A percentile compares a stretch with the other conserved stretches of the same genome.
Evolutionary conservation across 2,113 vertebrate genomes (phyloP).

Genomic region (Hirundichthys speculiger): DNA sequence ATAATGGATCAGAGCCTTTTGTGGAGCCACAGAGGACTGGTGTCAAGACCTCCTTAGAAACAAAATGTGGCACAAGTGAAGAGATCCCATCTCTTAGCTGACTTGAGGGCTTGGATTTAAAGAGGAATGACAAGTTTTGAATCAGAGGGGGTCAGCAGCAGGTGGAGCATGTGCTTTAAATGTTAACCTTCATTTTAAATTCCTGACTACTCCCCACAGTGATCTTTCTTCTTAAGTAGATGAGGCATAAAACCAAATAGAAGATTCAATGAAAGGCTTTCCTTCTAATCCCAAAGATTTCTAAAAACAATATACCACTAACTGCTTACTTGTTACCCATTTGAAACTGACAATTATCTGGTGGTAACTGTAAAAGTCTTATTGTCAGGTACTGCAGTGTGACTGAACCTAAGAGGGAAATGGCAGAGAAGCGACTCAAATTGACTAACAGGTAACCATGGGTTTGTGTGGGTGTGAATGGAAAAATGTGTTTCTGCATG

Average conservation of each 20-base stretch:
- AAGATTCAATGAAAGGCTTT: neutral
- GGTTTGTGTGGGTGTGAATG: constrained; percentile 16
- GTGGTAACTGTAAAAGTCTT: constrained; percentile 29
- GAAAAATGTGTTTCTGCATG: constrained; percentile 19
- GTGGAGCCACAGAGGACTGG: neutral
- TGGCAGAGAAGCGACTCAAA: constrained; percentile 29
- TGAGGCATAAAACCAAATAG: constrained; percentile 10
- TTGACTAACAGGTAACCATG: constrained; percentile 34
- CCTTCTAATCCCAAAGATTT: constrained; percentile 13
- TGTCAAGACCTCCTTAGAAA: constrained; percentile 4
- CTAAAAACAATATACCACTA: constrained; percentile 19
- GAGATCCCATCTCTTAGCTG: neutral
- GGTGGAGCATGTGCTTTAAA: constrained; percentile 34
- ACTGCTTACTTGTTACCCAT: constrained; percentile 16
- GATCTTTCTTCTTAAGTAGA: constrained; percentile 5
- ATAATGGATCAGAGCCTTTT: neutral
- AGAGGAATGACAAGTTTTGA: constrained; percentile 20
- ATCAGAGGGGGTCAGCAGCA: constrained; percentile 32
- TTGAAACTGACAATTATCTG: constrained; percentile 35
- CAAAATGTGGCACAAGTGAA: constrained; percentile 15
- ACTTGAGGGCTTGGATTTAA: constrained; percentile 13
- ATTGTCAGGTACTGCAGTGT: constrained; percentile 28
- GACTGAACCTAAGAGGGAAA: constrained; percentile 48
- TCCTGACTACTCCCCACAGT: neutral
- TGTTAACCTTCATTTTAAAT: constrained; percentile 49